Base-by-base conservation (phyloP, 2,888 invertebrate species). In the Eupithecia inturbata region DNA sequence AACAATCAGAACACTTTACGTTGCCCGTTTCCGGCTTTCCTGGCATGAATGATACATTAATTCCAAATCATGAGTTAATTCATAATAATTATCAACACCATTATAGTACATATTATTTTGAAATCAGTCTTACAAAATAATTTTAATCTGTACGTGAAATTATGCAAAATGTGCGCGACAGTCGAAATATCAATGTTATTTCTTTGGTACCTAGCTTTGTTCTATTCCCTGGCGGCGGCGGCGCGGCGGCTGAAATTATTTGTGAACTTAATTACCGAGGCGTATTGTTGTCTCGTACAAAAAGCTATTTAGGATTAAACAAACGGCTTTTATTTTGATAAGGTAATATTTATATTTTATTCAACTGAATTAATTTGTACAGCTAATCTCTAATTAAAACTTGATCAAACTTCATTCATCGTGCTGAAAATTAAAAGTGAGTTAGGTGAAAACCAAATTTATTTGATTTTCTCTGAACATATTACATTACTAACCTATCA, bases 201-300 rank as follows among this genome's bases (percentile, higher is more conserved):
- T 82, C 80, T 84, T 84, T 6, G 12, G 84, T 84, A 77, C 72
- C 73, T 12, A 57, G 57, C 57, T 14, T 75, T 82, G 77, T 78
- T 78, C 70, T 76, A 77, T 77, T 80, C 78, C 78, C 78, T 53
- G 22, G n/a, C 22, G 28, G 74, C n/a, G 49, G 7, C 7, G 36
- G 4, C 36, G 36, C 36, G 28, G 74, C 57, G 26, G 3, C 5
- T 57, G 14, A 57, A 57, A 78, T 88, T 87, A 86, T 89, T 88
- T 87, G 86, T 85, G 81, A 84, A 84, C 82, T 81, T 88, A 88
- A 89, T 87, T 87, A 88, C 84, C 85, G 82, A 81, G 79, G 83
- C 84, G 84, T 82, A 85, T 86, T 88, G 86, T 85, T 82, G 82
- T 84, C 83, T 84, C 84, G 85, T 87, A 83, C 80, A 83, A 84